Percentiles rank a stretch among this genome's conserved stretches.
Conservation (phyloP, 2,888 invertebrate species). For the Matsumyia berberina region DNA sequence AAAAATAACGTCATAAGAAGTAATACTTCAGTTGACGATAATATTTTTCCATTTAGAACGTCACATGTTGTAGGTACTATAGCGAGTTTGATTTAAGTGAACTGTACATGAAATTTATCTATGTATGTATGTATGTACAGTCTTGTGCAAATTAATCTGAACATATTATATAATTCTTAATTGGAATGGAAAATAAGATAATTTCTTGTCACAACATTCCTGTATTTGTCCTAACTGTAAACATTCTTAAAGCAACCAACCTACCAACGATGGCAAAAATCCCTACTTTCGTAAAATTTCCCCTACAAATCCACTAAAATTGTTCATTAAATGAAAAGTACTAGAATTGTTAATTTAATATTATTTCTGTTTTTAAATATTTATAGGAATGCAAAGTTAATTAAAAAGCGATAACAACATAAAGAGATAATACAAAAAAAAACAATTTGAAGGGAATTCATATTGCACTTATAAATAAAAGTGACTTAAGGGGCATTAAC, state of each 20-base stretch:
- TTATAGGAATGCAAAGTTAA: no score
- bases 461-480: constrained; percentile 13
- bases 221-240: no score
- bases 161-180: no score
- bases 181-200: no score
- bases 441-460: neutral
- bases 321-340: neutral
- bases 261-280: no score
- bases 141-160: no score
- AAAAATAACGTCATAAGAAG: constrained; percentile 50
- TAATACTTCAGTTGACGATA: constrained; percentile 55
- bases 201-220: no score
- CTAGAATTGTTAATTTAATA: neutral
- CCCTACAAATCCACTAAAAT: neutral
- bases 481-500: neutral
- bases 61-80: constrained; percentile 51
- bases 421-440: neutral
- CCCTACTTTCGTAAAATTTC: no score
- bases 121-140: no score
- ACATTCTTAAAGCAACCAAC: no score
- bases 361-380: neutral
- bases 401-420: neutral
- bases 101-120: constrained; percentile 40
- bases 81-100: constrained; percentile 44
- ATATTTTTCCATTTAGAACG: constrained; percentile 50